A percentile compares a stretch with the other conserved stretches of the same genome.
Evolutionary conservation across 2,888 invertebrate species (phyloP).

Genomic region (Stenichneumon culpator): DNA sequence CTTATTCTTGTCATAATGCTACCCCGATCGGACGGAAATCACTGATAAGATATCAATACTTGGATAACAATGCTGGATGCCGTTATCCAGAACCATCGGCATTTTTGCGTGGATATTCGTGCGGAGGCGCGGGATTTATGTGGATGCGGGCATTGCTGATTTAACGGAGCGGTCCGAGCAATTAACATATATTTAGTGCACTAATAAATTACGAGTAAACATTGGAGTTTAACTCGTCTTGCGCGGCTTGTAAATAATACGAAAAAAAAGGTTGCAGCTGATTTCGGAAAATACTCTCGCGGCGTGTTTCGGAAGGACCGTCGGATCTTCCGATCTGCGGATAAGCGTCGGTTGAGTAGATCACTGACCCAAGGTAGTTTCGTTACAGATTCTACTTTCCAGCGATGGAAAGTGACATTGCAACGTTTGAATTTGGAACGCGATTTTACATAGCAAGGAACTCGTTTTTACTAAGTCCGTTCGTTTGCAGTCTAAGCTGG

Average conservation of each 20-base stretch:
- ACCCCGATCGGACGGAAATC: constrained; percentile 30
- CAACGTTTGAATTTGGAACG: no score
- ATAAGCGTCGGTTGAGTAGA: constrained; percentile 42
- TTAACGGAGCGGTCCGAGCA: neutral
- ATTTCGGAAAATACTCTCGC: constrained; percentile 20
- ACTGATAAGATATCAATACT: neutral
- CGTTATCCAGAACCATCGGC: constrained; percentile 7
- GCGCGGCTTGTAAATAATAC: constrained; percentile 50
- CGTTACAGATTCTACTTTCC: neutral
- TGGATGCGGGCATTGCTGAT: constrained; percentile 1
- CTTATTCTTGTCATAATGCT: constrained; percentile 77
- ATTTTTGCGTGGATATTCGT: constrained; percentile 11
- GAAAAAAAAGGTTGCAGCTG: constrained; percentile 40
- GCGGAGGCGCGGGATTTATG: neutral
- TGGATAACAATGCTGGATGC: neutral
- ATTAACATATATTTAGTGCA: constrained; percentile 3
- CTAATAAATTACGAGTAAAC: constrained; percentile 38
- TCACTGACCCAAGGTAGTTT: neutral
- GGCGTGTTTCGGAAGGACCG: constrained; percentile 45
- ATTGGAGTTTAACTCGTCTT: constrained; percentile 15
- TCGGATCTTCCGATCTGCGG: constrained; percentile 17
- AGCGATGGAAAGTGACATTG: no score
- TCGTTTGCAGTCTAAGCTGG: no score
- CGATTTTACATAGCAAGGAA: no score
- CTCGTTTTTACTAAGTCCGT: no score